These are phyloP conservation scores for Ophiodon elongatus DNA, from an alignment of 2,113 vertebrate species.

Conservation along the genomic window DNA sequence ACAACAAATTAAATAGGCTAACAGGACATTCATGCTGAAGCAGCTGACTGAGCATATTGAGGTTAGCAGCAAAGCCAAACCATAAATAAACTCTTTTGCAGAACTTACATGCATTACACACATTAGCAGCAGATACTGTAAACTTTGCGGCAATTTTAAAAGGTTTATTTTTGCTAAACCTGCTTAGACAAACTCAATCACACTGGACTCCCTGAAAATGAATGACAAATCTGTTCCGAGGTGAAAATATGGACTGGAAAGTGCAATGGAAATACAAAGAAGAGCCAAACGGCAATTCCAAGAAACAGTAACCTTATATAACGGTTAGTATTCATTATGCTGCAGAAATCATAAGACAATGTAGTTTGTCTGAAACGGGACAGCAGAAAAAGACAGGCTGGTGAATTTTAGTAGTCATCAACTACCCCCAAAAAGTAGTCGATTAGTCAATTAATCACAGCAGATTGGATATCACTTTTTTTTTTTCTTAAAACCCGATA, in stretches of 20 bases:
- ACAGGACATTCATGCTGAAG: conserved; percentile 5
- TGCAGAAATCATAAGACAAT: conserved; percentile 1
- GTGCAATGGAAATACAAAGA: conserved; percentile 36
- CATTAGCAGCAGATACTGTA: background rate
- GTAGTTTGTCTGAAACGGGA: conserved; percentile 11
- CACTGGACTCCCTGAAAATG: conserved; percentile 10
- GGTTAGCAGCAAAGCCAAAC: conserved; percentile 3
- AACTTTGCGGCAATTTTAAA: background rate
- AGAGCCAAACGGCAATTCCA: conserved; percentile 19
- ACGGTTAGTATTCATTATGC: background rate
- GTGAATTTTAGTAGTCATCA: background rate
- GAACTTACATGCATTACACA: background rate
- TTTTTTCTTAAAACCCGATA: background rate
- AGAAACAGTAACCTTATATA: conserved; percentile 4
- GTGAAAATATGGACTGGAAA: conserved; percentile 31
- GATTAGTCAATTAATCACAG: background rate
- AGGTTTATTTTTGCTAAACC: conserved; percentile 4
- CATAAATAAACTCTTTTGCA: conserved; percentile 1
- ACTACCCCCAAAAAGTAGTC: background rate
- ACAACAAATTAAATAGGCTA: conserved; percentile 28
- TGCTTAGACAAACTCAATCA: background rate
- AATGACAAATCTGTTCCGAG: conserved; percentile 38
- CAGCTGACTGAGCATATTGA: conserved; percentile 1
- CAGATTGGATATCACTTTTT: background rate
- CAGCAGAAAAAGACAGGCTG: background rate